Evolutionary conservation across 2,888 invertebrate species (phyloP), one percentile per base, ranked within the genome.

Genomic region (Hemistola chrysoprasaria): DNA sequence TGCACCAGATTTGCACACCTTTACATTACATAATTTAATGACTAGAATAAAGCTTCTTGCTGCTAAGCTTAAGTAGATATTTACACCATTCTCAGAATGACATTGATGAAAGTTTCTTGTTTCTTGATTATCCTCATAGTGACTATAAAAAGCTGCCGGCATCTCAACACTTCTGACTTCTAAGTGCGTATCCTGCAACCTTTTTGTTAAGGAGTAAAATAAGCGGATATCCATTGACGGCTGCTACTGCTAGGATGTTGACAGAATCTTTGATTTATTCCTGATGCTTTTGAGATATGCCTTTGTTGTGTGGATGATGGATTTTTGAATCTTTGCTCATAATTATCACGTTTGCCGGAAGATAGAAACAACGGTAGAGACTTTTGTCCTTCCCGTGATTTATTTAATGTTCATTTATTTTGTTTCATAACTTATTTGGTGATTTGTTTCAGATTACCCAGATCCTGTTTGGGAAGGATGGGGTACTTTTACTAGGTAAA

Each of bases 211-310:
- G 24, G 28, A 26, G 35, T 24, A 22, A 43, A 33, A 43, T 44
- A 37, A 40, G 22, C 51, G 51, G 53, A 53, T 36, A 37, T 40
- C 39, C 44, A 46, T 43, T 35, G 47, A 48, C 40, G 49, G 49
- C 47, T 32, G 27, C 22, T 11, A 22, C 27, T 23, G 33, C 24
- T 25, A 23, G 23, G 26, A 22, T 36, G 21, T 20, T 27, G 46
- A 42, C 46, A 35, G 24, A 39, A 30, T 8, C 16, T 40, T 44
- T 53, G 50, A 53, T 50, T 42, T 47, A 48, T 52, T 11, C 8
- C 22, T 4, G 8, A 32, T 27, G 26, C 34, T 34, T 39, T 30
- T 9, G 34, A 30, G 29, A 30, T 30, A 35, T 40, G 31, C 8
- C 23, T 42, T 42, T 32, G 29, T 44, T 32, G 30, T 26, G 22